phyloP scores from a whole-genome alignment of 64 coral and sea anemone genomes.

The Hydrozoanthus tunicans region DNA sequence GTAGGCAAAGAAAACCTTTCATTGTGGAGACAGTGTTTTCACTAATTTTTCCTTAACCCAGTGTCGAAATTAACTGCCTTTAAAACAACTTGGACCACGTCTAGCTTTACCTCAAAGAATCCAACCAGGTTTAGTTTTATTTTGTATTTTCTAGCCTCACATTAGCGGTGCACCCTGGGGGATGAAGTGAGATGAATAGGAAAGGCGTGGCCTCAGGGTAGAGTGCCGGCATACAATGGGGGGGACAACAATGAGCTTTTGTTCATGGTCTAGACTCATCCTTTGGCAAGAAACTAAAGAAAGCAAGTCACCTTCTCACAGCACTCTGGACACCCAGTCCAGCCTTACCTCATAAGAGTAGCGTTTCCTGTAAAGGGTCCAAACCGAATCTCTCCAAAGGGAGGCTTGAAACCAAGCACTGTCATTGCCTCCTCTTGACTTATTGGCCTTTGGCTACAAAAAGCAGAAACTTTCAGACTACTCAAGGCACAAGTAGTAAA shows the following conservation, averaged over 20 bases:
- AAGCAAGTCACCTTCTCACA: too few relatives aligned
- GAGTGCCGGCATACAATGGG: too few relatives aligned
- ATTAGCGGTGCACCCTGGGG: background rate
- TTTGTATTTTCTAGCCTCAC: background rate
- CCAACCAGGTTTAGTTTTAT: background rate
- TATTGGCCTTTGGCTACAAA: constrained; percentile 50
- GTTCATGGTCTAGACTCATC: too few relatives aligned
- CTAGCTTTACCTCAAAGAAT: background rate
- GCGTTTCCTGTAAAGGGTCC: constrained; percentile 94
- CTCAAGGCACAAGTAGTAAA: too few relatives aligned
- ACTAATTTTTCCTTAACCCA: background rate
- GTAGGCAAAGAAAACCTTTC: too few relatives aligned
- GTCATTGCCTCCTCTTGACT: constrained; percentile 79
- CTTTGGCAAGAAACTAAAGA: too few relatives aligned
- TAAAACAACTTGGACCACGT: too few relatives aligned
- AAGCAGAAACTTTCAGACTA: too few relatives aligned
- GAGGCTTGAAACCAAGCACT: constrained; percentile 84
- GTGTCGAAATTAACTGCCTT: background rate
- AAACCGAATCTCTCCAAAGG: constrained; percentile 89
- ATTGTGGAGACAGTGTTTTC: background rate
- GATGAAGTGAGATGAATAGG: too few relatives aligned
- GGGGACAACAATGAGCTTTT: too few relatives aligned
- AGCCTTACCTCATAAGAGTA: constrained; percentile 80
- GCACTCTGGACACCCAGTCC: too few relatives aligned
- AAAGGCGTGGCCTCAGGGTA: too few relatives aligned